Evolutionary conservation across 2,113 vertebrate species (phyloP).

Genomic region (Sinosuthora webbiana): DNA sequence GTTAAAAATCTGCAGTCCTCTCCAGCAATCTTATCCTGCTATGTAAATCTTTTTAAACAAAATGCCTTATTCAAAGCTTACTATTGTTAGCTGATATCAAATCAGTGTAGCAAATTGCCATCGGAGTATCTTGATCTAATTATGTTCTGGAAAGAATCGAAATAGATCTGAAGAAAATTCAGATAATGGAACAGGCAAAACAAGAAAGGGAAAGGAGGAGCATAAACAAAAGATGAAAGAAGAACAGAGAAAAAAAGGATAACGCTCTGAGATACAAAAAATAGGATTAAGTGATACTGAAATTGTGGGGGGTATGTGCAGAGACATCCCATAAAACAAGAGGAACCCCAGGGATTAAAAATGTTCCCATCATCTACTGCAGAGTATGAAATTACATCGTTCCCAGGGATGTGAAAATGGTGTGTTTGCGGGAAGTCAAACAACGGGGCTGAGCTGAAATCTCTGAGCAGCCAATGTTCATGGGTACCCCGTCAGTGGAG

Average conservation of each 20-base stretch:
- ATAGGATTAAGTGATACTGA: slow-evolving; percentile 7
- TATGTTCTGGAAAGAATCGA: slow-evolving; percentile 34
- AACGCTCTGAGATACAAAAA: slow-evolving; percentile 48
- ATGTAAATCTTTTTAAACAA: slow-evolving; percentile 58
- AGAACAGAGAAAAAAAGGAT: slow-evolving; percentile 44
- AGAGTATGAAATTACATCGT: neutral
- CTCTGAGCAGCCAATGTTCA: neutral
- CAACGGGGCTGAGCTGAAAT: neutral
- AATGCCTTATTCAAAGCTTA: slow-evolving; percentile 40
- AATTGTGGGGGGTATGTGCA: neutral
- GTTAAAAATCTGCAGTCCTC: slow-evolving; percentile 44
- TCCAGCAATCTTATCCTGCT: slow-evolving; percentile 56
- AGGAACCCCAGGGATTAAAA: neutral
- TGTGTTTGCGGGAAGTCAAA: neutral
- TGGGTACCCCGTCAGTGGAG: neutral
- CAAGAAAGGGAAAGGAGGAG: slow-evolving; percentile 62
- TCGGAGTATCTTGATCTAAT: slow-evolving; percentile 51
- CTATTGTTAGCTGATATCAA: slow-evolving; percentile 43
- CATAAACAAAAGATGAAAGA: slow-evolving; percentile 65
- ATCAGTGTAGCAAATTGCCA: slow-evolving; percentile 40
- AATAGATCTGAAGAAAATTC: slow-evolving; percentile 66
- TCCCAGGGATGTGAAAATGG: neutral
- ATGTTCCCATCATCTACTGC: neutral
- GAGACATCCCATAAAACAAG: neutral
- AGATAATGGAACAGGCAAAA: slow-evolving; percentile 57